Conservation (phyloP, 2,797 vertebrate species). For the Craterocephalus amniculus region DNA sequence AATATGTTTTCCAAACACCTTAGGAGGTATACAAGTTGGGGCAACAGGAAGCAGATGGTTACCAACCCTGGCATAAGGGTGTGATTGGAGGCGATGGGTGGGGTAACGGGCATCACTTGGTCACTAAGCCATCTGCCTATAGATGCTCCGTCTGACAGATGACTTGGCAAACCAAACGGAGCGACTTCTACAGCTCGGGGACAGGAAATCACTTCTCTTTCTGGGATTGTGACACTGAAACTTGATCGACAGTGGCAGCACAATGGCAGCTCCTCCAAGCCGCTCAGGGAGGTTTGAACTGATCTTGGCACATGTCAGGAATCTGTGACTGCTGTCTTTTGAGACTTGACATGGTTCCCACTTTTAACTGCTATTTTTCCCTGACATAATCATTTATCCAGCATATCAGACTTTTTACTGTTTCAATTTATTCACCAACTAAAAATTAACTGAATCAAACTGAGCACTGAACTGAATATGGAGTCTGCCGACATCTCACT, state of each 20-base stretch:
- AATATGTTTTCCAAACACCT: background rate
- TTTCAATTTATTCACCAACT: background rate
- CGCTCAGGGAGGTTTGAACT: constrained; percentile 15
- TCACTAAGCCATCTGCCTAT: constrained; percentile 14
- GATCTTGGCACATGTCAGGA: constrained; percentile 4
- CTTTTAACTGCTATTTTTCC: background rate
- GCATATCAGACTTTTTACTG: background rate
- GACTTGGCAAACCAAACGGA: constrained; percentile 26
- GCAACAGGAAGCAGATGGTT: constrained; percentile 14
- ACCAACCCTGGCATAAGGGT: background rate
- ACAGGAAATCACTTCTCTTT: constrained; percentile 15
- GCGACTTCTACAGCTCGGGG: constrained; percentile 12
- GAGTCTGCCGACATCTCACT: background rate
- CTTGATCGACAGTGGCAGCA: constrained; percentile 13
- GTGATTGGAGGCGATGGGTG: background rate
- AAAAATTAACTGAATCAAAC: background rate
- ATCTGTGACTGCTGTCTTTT: constrained; percentile 3
- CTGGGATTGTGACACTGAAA: constrained; percentile 21
- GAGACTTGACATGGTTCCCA: background rate
- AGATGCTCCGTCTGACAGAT: constrained; percentile 10
- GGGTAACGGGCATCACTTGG: constrained; percentile 6
- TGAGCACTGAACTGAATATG: background rate
- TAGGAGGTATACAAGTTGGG: background rate
- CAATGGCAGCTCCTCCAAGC: constrained; percentile 14
- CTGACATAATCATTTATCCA: background rate